phyloP scores from a whole-genome alignment of 2,888 invertebrate genomes.

The Bellardia pandia region DNA sequence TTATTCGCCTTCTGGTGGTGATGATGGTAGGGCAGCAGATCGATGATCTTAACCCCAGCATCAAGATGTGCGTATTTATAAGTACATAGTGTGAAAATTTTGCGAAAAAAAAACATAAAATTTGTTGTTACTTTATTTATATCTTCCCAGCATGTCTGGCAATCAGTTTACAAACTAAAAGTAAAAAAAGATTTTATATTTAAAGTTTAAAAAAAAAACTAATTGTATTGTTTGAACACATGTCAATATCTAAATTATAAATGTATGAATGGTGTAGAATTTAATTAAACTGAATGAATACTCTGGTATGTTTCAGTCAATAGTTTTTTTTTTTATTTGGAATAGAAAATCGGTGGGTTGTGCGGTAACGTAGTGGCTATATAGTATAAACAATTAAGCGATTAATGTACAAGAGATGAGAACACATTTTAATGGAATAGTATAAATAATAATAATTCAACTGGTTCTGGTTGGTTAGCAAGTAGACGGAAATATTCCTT shows the following conservation, averaged over 20 bases:
- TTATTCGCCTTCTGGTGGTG: background rate
- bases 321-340: background rate
- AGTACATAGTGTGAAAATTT: too few species aligned
- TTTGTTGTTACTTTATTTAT: background rate
- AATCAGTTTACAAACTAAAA: constrained; percentile 36
- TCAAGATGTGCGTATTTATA: constrained; percentile 48
- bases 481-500: too few species aligned
- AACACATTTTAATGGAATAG: too few species aligned
- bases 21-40: constrained; percentile 33
- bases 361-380: too few species aligned
- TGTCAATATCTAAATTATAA: constrained; percentile 54
- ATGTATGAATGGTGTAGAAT: constrained; percentile 26
- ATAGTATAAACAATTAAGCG: too few species aligned
- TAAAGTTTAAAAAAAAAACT: constrained; percentile 10
- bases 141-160: constrained; percentile 50
- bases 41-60: constrained; percentile 56
- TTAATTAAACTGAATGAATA: constrained; percentile 35
- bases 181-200: background rate
- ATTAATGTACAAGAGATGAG: too few species aligned
- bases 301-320: background rate
- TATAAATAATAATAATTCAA: too few species aligned
- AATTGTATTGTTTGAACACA: constrained; percentile 40
- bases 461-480: too few species aligned
- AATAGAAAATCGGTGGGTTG: too few species aligned
- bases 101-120: too few species aligned